Conservation (phyloP, 2,113 vertebrate species). For the Murina feae region DNA sequence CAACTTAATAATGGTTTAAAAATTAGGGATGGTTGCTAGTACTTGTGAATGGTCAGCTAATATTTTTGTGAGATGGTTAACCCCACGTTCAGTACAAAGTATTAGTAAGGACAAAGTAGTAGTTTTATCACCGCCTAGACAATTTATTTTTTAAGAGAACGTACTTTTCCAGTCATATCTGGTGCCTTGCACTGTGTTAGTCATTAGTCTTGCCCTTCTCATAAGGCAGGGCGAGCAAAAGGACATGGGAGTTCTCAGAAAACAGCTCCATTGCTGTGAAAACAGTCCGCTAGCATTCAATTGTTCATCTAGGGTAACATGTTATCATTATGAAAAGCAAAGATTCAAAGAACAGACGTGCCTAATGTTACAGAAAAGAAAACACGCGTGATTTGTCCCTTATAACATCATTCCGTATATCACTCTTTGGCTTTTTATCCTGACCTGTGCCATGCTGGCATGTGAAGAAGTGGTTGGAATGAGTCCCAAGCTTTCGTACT, state of each 20-base stretch:
- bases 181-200: not conserved
- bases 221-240: not conserved
- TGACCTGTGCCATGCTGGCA: not conserved
- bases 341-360: not conserved
- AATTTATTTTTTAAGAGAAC: not conserved
- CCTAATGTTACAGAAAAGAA: conserved; percentile 13
- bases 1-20: not conserved
- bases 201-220: conserved; percentile 4
- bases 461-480: not conserved
- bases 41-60: conserved; percentile 2
- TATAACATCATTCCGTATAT: not conserved
- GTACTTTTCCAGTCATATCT: not conserved
- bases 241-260: not conserved
- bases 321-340: not conserved
- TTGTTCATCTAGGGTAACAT: not conserved
- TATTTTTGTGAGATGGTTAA: not conserved
- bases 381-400: conserved; percentile 12
- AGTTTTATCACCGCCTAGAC: not conserved
- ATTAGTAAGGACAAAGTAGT: not conserved
- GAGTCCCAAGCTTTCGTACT: not conserved
- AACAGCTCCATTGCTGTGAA: not conserved
- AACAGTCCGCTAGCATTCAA: not conserved
- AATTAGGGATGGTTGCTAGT: not conserved
- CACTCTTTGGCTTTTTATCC: not conserved
- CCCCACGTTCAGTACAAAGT: not conserved